Evolutionary conservation across 1,140 invertebrate genomes (phyloP).

Genomic region (Protaetia brevitarsis): DNA sequence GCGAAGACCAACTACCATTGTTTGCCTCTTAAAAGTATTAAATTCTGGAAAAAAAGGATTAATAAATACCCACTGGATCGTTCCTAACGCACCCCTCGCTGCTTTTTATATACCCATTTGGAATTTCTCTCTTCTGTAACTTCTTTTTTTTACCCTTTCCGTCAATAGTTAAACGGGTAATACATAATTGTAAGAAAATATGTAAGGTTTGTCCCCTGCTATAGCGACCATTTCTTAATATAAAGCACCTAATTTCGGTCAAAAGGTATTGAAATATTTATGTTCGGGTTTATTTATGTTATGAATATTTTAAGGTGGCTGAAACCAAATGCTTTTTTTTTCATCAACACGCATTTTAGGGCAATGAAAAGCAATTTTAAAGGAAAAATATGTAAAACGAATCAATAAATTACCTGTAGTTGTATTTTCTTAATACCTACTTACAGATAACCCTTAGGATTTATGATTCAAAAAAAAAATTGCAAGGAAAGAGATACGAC

Average conservation of each 20-base stretch:
- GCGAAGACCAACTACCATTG: conserved; percentile 5
- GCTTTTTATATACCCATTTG: conserved; percentile 10
- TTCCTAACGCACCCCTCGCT: not conserved
- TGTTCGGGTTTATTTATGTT: conserved; percentile 8
- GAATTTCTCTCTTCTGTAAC: not conserved
- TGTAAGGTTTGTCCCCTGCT: not conserved
- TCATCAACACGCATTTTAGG: not conserved
- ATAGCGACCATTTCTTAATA: not conserved
- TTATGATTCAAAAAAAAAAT: no score
- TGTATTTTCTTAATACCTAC: not conserved
- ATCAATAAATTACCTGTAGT: not conserved
- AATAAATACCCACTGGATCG: not conserved
- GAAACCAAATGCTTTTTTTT: not conserved
- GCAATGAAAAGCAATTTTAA: not conserved
- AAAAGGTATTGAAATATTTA: conserved; percentile 14
- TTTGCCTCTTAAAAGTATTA: conserved; percentile 3
- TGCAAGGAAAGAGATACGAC: no score
- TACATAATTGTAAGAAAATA: conserved; percentile 14
- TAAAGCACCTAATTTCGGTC: conserved; percentile 16
- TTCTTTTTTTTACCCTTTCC: conserved; percentile 3
- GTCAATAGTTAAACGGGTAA: conserved; percentile 7
- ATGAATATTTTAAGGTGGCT: not conserved
- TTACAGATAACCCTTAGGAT: no score
- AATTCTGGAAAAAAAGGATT: conserved; percentile 13
- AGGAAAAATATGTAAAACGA: conserved; percentile 4